Conservation (phyloP, 1,140 invertebrate species). For the Bombus fervidus region DNA sequence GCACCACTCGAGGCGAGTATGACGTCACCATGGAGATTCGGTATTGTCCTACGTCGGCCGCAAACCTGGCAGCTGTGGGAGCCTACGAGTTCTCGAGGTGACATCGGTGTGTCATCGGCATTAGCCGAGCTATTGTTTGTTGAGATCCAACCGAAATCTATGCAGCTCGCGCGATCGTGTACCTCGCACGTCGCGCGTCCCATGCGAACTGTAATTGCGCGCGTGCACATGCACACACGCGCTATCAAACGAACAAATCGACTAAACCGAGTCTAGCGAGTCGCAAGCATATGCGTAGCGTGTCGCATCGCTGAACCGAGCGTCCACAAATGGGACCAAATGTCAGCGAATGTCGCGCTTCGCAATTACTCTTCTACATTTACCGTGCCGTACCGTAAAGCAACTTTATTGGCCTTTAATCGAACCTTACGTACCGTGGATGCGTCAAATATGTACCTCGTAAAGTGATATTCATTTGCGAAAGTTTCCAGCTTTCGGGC, state of each 20-base stretch:
- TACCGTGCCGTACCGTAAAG: no score
- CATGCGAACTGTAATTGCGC: no score
- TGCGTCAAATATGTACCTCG: conserved; percentile 5
- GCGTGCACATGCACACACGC: not conserved
- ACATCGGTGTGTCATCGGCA: conserved; percentile 66
- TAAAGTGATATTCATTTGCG: conserved; percentile 17
- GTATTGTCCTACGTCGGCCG: conserved; percentile 50
- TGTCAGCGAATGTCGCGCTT: conserved; percentile 10
- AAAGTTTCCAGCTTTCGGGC: not conserved
- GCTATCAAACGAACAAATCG: not conserved
- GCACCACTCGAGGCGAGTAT: not conserved
- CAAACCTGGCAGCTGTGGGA: conserved; percentile 37
- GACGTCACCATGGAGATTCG: conserved; percentile 58
- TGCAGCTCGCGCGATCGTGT: conserved; percentile 23
- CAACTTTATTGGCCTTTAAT: not conserved
- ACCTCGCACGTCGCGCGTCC: no score
- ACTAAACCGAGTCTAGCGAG: not conserved
- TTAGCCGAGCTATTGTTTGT: conserved; percentile 66
- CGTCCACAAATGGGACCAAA: not conserved
- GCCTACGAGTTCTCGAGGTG: conserved; percentile 56
- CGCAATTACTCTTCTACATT: not conserved
- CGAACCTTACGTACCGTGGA: not conserved
- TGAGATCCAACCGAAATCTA: conserved; percentile 60
- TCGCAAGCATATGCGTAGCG: not conserved
- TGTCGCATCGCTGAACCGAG: no score